Percentiles rank a stretch among this genome's conserved stretches.
Evolutionary conservation across 1,140 invertebrate species (phyloP).

Genomic region (Micrasema longulum): DNA sequence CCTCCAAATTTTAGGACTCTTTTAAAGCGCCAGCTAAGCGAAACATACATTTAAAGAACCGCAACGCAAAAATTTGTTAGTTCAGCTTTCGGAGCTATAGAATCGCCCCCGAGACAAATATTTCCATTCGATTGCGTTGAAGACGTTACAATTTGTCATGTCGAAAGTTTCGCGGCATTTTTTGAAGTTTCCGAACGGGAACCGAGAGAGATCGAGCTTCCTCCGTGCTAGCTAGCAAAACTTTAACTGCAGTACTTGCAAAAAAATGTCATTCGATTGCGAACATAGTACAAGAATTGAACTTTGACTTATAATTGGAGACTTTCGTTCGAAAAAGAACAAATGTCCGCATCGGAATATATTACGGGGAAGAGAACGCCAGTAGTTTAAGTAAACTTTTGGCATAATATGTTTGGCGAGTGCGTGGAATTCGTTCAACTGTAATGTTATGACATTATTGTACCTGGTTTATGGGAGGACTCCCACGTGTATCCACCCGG

Average conservation of each 20-base stretch:
- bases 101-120: slow-evolving; percentile 44
- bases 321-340: slow-evolving; percentile 34
- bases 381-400: not conserved
- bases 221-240: slow-evolving; percentile 48
- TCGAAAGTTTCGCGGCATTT: slow-evolving; percentile 50
- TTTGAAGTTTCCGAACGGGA: slow-evolving; percentile 31
- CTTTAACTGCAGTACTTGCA: slow-evolving; percentile 54
- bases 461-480: not conserved
- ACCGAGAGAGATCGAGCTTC: slow-evolving; percentile 21
- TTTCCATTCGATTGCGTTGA: slow-evolving; percentile 54
- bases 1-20: slow-evolving; percentile 3
- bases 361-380: not conserved
- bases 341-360: not conserved
- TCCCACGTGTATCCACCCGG: slow-evolving; percentile 3
- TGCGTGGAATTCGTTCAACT: slow-evolving; percentile 5
- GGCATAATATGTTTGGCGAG: not conserved
- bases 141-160: slow-evolving; percentile 55
- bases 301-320: slow-evolving; percentile 46
- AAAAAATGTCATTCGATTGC: slow-evolving; percentile 44
- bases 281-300: slow-evolving; percentile 44
- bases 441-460: not conserved
- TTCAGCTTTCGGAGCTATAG: not conserved
- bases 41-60: slow-evolving; percentile 13
- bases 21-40: slow-evolving; percentile 24
- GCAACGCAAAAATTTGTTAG: slow-evolving; percentile 1